Evolutionary conservation across 30 jellyfish, hydroid and myxozoan species (phyloP).

Genomic region (Aurelia sp.): DNA sequence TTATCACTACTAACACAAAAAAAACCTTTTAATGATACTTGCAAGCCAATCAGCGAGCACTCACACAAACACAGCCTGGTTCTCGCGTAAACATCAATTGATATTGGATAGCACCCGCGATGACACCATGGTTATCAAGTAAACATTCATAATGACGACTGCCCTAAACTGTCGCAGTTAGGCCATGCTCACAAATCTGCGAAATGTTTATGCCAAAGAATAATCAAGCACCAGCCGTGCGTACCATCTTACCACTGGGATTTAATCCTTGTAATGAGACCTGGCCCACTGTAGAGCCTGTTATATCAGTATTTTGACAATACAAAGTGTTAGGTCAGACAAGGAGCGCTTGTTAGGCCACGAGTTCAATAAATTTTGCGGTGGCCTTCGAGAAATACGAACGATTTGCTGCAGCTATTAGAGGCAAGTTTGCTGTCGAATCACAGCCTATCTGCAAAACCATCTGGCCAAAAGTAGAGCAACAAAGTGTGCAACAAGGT

Average conservation of each 20-base stretch:
- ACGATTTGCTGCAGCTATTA: too few species aligned
- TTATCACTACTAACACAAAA: background rate
- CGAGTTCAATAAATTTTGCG: conserved; percentile 1
- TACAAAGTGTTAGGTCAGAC: conserved; percentile 62
- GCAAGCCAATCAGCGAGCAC: conserved; percentile 43
- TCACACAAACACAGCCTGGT: conserved; percentile 15
- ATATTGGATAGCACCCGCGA: background rate
- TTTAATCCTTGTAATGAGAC: conserved; percentile 26
- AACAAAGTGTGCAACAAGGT: too few species aligned
- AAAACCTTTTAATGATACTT: background rate
- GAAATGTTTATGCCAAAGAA: conserved; percentile 37
- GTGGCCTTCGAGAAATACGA: background rate
- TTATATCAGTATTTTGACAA: conserved; percentile 29
- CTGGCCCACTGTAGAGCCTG: conserved; percentile 26
- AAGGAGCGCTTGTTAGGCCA: background rate
- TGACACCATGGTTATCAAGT: conserved; percentile 42
- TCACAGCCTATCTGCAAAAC: too few species aligned
- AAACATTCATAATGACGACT: conserved; percentile 52
- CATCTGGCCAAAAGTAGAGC: too few species aligned
- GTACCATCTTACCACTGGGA: background rate
- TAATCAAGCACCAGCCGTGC: conserved; percentile 30
- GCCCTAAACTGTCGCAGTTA: conserved; percentile 7
- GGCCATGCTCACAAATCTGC: conserved; percentile 49
- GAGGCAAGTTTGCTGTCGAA: too few species aligned
- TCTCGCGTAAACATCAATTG: conserved; percentile 24